phyloP scores from a whole-genome alignment of 2,113 vertebrate genomes.

The Hiodon tergisus region DNA sequence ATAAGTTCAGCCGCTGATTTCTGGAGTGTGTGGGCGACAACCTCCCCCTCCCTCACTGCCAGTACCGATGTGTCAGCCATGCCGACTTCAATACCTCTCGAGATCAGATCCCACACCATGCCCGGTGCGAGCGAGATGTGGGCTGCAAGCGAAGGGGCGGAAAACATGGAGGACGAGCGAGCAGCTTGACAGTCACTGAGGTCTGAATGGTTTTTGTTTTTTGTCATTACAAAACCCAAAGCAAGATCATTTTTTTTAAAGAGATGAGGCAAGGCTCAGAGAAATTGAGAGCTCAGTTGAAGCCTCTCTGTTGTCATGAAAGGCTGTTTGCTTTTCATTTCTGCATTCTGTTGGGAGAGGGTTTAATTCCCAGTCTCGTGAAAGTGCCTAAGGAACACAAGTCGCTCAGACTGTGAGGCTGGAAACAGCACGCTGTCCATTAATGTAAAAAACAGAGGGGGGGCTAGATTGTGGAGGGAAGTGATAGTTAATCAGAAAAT shows the following conservation, averaged over 20 bases:
- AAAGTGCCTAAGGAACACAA: conserved; percentile 30
- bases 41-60: conserved; percentile 9
- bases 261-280: neutral
- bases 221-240: conserved; percentile 8
- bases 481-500: neutral
- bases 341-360: conserved; percentile 18
- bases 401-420: conserved; percentile 14
- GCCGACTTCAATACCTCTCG: conserved; percentile 6
- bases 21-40: conserved; percentile 7
- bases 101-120: neutral
- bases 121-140: neutral
- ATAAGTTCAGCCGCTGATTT: neutral
- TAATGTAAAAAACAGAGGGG: conserved; percentile 16
- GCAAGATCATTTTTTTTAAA: neutral
- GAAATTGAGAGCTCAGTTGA: neutral
- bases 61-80: conserved; percentile 6
- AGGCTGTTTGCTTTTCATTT: conserved; percentile 5
- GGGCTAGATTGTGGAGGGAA: neutral
- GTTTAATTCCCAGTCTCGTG: conserved; percentile 27
- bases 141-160: neutral
- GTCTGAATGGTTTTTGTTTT: neutral
- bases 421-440: conserved; percentile 6
- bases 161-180: neutral
- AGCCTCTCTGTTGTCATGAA: conserved; percentile 1
- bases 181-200: neutral